Conservation (phyloP, 2,113 vertebrate species). For the Bubalus kerabau region DNA sequence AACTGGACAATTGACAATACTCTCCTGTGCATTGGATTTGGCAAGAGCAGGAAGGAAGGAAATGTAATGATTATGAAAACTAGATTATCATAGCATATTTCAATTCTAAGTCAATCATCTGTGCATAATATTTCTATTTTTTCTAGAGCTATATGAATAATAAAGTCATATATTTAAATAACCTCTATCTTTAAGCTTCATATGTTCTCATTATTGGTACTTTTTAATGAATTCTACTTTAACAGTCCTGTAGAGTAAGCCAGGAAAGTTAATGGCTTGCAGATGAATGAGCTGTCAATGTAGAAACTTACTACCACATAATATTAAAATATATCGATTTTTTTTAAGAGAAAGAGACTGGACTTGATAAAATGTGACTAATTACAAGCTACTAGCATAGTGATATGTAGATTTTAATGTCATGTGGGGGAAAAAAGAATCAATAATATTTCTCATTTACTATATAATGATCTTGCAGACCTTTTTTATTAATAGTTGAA, state of each 20-base stretch:
- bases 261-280: slow-evolving; percentile 25
- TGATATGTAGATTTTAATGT: slow-evolving; percentile 29
- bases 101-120: not conserved
- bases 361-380: slow-evolving; percentile 36
- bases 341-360: not conserved
- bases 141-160: not conserved
- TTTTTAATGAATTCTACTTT: slow-evolving; percentile 50
- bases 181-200: not conserved
- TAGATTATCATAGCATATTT: not conserved
- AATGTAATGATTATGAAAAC: not conserved
- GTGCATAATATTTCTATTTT: not conserved
- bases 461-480: not conserved
- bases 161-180: slow-evolving; percentile 12
- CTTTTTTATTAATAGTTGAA: slow-evolving; percentile 13
- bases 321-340: slow-evolving; percentile 53
- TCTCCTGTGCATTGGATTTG: not conserved
- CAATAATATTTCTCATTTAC: slow-evolving; percentile 11
- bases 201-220: not conserved
- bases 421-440: not conserved
- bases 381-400: not conserved
- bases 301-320: not conserved
- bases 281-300: slow-evolving; percentile 17
- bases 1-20: not conserved
- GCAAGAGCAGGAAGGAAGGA: not conserved
- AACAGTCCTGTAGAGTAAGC: not conserved